Base-by-base conservation (phyloP, 2,888 invertebrate species). In the Elegia similella region DNA sequence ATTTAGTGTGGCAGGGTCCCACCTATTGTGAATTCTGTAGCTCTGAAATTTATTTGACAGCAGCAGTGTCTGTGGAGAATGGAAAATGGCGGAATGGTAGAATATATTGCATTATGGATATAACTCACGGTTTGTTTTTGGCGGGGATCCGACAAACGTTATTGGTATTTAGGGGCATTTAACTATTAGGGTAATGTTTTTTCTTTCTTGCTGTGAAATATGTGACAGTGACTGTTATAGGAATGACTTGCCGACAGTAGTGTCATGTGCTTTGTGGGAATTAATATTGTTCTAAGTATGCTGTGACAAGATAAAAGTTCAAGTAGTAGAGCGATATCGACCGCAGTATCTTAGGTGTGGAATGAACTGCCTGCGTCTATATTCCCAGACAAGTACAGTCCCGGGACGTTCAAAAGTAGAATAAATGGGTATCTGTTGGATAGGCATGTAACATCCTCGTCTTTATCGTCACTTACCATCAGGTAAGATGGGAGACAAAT, bases 111-210 rank as follows among this genome's bases (percentile, higher is more conserved):
- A 86, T 87, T 87, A 87, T 81, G 78, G 84, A 78, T 82, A 89
- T 92, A 92, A 89, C 83, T 92, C 91, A 92, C 77, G 88, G 88
- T 92, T 91, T 92, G 91, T 91, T 91, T 91, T 89, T 87, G 85
- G 88, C 87, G 84, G 88, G 88, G 88, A 82, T 78, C 84, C 86
- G 88, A 89, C 90, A 88, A 87, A 82, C 88, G 82, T 88, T 89
- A 91, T 89, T 89, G 90, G 87, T 88, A 86, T 91, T 91, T 88
- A 88, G 79, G 82, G 83, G 73, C 82, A 84, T 86, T 88, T 85
- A 82, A 79, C 84, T 82, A 85, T 88, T 87, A 84, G 76, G 80
- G 73, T 75, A 70, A 80, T 81, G 78, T 72, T 75, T 81, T 83
- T 85, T 83, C 76, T 70, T 70, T 72, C 76, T 80, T 70, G 64